A percentile compares a stretch with the other conserved stretches of the same genome.
These are phyloP conservation scores for Eurois occulta DNA, from an alignment of 2,888 invertebrate genomes.

Conservation along the genomic window DNA sequence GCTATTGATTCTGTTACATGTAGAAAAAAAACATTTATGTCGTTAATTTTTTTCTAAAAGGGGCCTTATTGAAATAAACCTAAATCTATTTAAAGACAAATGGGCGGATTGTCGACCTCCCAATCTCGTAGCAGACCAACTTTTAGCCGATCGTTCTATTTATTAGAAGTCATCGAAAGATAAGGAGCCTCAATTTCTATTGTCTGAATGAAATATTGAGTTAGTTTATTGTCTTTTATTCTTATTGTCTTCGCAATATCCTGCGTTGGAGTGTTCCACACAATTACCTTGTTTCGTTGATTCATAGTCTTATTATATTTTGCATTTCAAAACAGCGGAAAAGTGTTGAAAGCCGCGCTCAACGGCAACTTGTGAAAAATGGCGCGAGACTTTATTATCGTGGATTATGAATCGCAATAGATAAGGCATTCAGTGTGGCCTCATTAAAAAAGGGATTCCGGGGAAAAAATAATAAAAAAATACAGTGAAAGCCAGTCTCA, in stretches of 20 bases:
- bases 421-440: constrained; percentile 83
- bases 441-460: constrained; percentile 80
- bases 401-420: constrained; percentile 80
- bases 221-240: constrained; percentile 64
- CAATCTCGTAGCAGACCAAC: constrained; percentile 26
- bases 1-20: background rate
- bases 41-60: background rate
- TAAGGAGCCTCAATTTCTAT: constrained; percentile 62
- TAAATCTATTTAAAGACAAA: background rate
- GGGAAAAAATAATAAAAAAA: constrained; percentile 74
- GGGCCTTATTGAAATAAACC: background rate
- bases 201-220: constrained; percentile 65
- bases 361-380: constrained; percentile 72
- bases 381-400: constrained; percentile 74
- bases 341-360: constrained; percentile 69
- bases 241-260: constrained; percentile 64
- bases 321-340: constrained; percentile 64
- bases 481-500: constrained; percentile 80
- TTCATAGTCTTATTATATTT: constrained; percentile 65
- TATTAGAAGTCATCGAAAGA: constrained; percentile 60
- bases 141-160: constrained; percentile 57
- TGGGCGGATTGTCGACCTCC: constrained; percentile 11
- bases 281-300: constrained; percentile 60
- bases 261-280: constrained; percentile 55
- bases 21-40: background rate